These are phyloP conservation scores for Ostrea edulis DNA, from an alignment of 1,140 invertebrate genomes.

Conservation along the genomic window DNA sequence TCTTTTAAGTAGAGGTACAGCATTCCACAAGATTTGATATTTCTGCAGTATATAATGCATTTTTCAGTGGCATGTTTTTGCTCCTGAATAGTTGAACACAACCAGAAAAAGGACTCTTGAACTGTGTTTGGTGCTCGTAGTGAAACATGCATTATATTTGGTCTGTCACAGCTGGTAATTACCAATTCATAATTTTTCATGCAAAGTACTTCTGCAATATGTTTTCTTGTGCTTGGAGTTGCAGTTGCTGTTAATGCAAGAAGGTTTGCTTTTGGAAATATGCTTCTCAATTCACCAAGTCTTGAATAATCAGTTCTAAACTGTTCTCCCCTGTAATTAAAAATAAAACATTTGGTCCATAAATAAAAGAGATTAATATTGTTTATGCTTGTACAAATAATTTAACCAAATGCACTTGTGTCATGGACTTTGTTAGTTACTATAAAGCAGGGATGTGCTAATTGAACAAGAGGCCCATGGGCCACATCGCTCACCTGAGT, in stretches of 20 bases:
- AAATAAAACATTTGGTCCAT: too few species aligned
- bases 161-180: conserved; percentile 18
- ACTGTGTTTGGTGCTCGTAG: neutral
- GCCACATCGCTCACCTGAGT: too few species aligned
- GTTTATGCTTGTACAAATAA: too few species aligned
- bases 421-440: too few species aligned
- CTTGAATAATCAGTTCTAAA: conserved; percentile 23
- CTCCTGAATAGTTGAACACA: neutral
- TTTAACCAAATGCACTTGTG: too few species aligned
- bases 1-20: neutral
- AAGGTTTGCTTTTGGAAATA: conserved; percentile 6
- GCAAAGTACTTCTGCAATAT: neutral
- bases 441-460: too few species aligned
- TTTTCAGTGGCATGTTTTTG: conserved; percentile 1
- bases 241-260: conserved; percentile 17
- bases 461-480: too few species aligned
- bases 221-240: conserved; percentile 23
- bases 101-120: conserved; percentile 6
- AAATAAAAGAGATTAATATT: too few species aligned
- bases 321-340: neutral
- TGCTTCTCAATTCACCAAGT: conserved; percentile 5
- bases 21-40: neutral
- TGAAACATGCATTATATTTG: conserved; percentile 4
- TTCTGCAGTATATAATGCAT: conserved; percentile 36
- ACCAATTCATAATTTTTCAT: conserved; percentile 13